Percentiles rank a stretch among this genome's conserved stretches.
Evolutionary conservation across 2,797 vertebrate genomes (phyloP).

Genomic region (Sus cebifrons): DNA sequence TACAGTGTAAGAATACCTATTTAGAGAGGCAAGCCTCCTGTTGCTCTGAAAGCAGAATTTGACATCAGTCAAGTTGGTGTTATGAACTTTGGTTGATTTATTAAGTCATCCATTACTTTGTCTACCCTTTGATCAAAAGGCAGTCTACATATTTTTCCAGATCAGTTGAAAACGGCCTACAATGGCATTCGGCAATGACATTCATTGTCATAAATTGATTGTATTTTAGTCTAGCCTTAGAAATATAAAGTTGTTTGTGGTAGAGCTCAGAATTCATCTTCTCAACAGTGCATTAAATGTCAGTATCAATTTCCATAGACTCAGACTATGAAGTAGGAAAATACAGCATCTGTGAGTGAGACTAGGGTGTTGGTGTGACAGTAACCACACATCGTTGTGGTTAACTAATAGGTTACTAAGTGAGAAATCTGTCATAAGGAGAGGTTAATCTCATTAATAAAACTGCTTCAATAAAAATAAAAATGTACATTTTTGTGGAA

Average conservation of each 20-base stretch:
- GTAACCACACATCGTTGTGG: not conserved
- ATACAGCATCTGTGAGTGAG: not conserved
- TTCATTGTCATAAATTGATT: conserved; percentile 73
- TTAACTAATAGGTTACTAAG: conserved; percentile 19
- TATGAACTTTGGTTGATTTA: conserved; percentile 64
- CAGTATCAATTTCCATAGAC: conserved; percentile 63
- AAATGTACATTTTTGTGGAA: conserved; percentile 53
- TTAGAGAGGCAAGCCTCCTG: conserved; percentile 71
- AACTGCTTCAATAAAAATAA: conserved; percentile 4
- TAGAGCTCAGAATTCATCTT: conserved; percentile 72
- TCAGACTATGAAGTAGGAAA: conserved; percentile 59
- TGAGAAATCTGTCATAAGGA: conserved; percentile 9
- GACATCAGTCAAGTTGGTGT: conserved; percentile 58
- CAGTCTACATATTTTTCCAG: conserved; percentile 55
- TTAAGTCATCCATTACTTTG: conserved; percentile 67
- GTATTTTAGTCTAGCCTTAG: conserved; percentile 67
- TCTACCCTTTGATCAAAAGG: conserved; percentile 71
- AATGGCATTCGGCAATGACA: conserved; percentile 48
- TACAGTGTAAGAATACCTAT: conserved; percentile 58
- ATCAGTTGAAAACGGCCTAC: conserved; percentile 69
- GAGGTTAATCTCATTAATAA: conserved; percentile 13
- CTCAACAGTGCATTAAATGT: conserved; percentile 68
- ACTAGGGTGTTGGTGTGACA: not conserved
- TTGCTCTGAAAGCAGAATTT: conserved; percentile 69
- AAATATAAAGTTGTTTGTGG: conserved; percentile 75